Base-by-base conservation (phyloP, 2,888 invertebrate genomes). In the Hedychridium roseum region DNA sequence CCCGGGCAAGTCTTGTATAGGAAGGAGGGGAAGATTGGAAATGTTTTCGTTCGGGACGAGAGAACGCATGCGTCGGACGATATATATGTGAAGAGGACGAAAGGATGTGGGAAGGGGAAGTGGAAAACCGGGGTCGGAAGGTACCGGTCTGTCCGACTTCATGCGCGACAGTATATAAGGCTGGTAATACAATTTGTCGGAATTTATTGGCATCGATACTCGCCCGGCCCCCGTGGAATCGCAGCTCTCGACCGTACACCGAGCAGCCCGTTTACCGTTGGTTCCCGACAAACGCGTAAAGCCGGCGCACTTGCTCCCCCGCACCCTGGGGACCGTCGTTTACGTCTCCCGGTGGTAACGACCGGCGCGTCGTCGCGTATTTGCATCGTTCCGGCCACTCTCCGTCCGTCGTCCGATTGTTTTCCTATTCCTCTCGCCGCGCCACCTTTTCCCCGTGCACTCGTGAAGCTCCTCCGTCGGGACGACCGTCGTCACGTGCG, bases 151-250 rank as follows among this genome's bases (percentile, higher is more conserved):
- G 54, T 63, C 71, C 57, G 66, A 70, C 66, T 68, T 66, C 61
- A 63, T 65, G 65, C 57, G 59, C 65, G 64, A 67, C 64, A 64
- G 67, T 71, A 68, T 65, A 68, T 71, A 70, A 68, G 63, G 57
- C 49, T 45, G 60, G 62, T 70, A 70, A 71, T 73, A 66, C 68
- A 70, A 73, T 73, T 73, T 70, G 66, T 66, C 63, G 64, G 42
- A 70, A 73, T 72, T 72, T 71, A 71, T 72, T 63, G 64, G 60
- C 50, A 55, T 54, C 60, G 65, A 66, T 70, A 68, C 57, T 36
- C 52, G 52, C 35, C 31, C 42, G 46, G 41, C 41, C 53, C 48
- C 34, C 44, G 45, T 55, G 52, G 57, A 70, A 68, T 70, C 68
- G n/a, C n/a, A 59, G 66, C 57, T 64, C 60, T 50, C 60, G 53